phyloP scores from a whole-genome alignment of 2,888 invertebrate species.

The Brachyptera risi region DNA sequence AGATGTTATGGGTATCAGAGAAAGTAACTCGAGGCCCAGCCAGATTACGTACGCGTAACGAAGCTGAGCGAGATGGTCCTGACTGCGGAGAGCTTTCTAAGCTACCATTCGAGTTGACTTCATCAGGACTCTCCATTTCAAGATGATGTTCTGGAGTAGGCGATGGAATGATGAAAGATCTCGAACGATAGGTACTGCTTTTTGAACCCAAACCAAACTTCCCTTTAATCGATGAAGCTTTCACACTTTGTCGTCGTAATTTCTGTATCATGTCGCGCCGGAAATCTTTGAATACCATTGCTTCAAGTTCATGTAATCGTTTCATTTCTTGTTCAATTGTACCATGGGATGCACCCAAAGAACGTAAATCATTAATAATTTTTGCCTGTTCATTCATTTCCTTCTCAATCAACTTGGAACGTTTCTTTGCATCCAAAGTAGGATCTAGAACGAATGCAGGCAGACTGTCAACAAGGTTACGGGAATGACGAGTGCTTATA shows the following conservation, averaged over 20 bases:
- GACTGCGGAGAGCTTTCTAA: constrained; percentile 66
- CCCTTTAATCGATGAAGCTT: constrained; percentile 70
- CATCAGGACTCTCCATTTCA: constrained; percentile 46
- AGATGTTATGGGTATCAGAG: constrained; percentile 55
- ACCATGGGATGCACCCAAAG: constrained; percentile 81
- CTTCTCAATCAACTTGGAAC: constrained; percentile 90
- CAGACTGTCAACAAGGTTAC: constrained; percentile 67
- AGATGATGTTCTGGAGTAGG: constrained; percentile 59
- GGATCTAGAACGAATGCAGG: constrained; percentile 82
- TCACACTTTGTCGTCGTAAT: constrained; percentile 76
- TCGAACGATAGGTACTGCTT: constrained; percentile 63
- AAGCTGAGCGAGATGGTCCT: constrained; percentile 54
- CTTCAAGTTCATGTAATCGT: constrained; percentile 87
- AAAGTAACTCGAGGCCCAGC: constrained; percentile 56
- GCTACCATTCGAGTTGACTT: constrained; percentile 46
- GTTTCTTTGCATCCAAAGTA: constrained; percentile 71
- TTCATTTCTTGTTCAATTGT: constrained; percentile 92
- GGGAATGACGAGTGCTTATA: constrained; percentile 57
- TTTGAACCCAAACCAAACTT: constrained; percentile 66
- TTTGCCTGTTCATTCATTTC: constrained; percentile 98
- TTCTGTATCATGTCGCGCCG: constrained; percentile 88
- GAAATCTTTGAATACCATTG: constrained; percentile 91
- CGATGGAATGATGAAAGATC: constrained; percentile 70
- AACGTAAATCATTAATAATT: constrained; percentile 87
- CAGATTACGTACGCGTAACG: constrained; percentile 50